Base-by-base conservation (phyloP, 2,888 invertebrate species). In the Oscheius myriophilus region DNA sequence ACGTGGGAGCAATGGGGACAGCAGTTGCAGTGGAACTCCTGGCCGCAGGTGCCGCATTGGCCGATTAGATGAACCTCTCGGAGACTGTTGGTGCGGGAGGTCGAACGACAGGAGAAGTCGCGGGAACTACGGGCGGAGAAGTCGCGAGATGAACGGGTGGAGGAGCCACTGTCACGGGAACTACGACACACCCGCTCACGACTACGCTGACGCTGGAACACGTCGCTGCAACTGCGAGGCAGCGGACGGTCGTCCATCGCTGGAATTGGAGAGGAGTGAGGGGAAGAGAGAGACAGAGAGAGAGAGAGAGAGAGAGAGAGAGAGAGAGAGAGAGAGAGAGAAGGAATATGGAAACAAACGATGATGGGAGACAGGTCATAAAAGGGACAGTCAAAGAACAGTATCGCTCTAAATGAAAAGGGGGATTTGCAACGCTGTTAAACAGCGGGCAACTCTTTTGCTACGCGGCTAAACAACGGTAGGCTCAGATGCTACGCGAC, bases 11-110 rank as follows among this genome's bases (percentile, higher is more conserved):
- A 83, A 51, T 74, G 65, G 21, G 58, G 41, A 57, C 82, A 83
- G 57, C 82, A 81, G 18, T 62, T 70, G 71, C 81, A 83, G 21
- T 71, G 61, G 64, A 80, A 79, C 39, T 81, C 80, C n/a, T 71
- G 58, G 16, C 71, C 67, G 63, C 81, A 82, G 33, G 54, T 58
- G 45, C 67, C 63, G 67, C 82, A 82, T 54, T 68, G 72, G 6
- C 79, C 77, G 41, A 81, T 72, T 23, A 81, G 69, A 54, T 80
- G 77, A 39, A 80, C 63, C 45, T 79, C 79, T 12, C 69, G 52
- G 12, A 77, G 54, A 33, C 74, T 74, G 16, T 64, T 59, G 14
- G 74, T 66, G 2, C 73, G 70, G 26, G 65, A 70, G 67, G 72
- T 21, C 70, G 33, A 33, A 12, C 61, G 46, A 59, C 57, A 23